Conservation (phyloP, 2,797 vertebrate genomes). For the Leucoraja ocellata region DNA sequence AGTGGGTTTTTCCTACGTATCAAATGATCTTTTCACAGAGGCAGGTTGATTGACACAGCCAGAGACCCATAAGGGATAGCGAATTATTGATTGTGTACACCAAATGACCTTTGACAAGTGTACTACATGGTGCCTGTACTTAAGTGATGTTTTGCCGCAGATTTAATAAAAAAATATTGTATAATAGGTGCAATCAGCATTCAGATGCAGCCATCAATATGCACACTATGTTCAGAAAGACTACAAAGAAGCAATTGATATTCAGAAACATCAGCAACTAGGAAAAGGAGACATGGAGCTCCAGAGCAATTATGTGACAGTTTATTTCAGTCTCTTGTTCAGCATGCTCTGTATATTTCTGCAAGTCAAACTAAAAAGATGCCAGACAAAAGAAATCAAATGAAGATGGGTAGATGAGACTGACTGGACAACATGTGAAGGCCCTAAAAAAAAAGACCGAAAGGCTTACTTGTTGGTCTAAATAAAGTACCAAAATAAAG, state of each 20-base stretch:
- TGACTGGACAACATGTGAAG: constrained; percentile 1
- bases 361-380: not conserved
- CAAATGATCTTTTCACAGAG: not conserved
- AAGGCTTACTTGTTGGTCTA: not conserved
- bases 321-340: not conserved
- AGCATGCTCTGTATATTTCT: constrained; percentile 25
- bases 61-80: not conserved
- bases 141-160: not conserved
- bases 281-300: not conserved
- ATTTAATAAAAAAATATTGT: not conserved
- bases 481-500: not conserved
- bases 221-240: constrained; percentile 11
- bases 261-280: constrained; percentile 23
- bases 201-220: constrained; percentile 2
- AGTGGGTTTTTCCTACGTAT: not conserved
- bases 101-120: not conserved
- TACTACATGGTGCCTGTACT: constrained; percentile 27
- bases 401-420: constrained; percentile 8
- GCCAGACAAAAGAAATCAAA: not conserved
- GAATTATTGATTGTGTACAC: not conserved
- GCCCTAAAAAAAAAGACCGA: not conserved
- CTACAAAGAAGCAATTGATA: not conserved
- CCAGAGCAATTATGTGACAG: not conserved
- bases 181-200: not conserved
- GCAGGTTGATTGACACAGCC: not conserved